A percentile compares a stretch with the other conserved stretches of the same genome.
phyloP scores from a whole-genome alignment of 1,140 invertebrate genomes.

The Steinernema feltiae region DNA sequence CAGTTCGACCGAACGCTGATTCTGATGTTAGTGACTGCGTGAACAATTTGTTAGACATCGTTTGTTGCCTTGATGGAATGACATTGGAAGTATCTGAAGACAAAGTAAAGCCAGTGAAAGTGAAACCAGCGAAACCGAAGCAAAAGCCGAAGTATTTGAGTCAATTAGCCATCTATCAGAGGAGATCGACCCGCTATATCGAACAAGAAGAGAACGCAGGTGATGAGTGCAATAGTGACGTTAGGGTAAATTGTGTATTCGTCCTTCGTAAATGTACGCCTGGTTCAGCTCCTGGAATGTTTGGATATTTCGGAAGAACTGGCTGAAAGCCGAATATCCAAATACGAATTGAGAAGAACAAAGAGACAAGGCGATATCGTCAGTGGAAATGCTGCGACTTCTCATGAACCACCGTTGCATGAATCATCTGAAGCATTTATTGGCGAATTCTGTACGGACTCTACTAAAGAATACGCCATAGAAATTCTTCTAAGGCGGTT shows the following conservation, averaged over 20 bases:
- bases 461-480: not conserved
- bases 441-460: not conserved
- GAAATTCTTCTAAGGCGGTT: not conserved
- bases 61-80: not conserved
- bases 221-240: not conserved
- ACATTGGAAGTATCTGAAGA: not conserved
- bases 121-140: not conserved
- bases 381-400: no score
- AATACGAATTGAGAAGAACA: not conserved
- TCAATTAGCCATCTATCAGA: not conserved
- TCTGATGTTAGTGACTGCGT: slow-evolving; percentile 1
- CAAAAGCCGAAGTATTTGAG: not conserved
- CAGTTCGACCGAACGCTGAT: not conserved
- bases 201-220: not conserved
- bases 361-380: no score
- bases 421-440: not conserved
- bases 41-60: not conserved
- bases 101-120: slow-evolving; percentile 5
- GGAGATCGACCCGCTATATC: not conserved
- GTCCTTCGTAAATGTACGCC: not conserved
- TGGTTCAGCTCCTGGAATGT: not conserved
- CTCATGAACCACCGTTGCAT: no score
- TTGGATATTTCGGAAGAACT: not conserved
- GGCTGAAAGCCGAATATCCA: not conserved
- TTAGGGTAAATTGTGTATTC: no score